Evolutionary conservation across 2,888 invertebrate genomes (phyloP), one percentile per base, ranked within the genome.

Genomic region (Napeogenes sylphis): DNA sequence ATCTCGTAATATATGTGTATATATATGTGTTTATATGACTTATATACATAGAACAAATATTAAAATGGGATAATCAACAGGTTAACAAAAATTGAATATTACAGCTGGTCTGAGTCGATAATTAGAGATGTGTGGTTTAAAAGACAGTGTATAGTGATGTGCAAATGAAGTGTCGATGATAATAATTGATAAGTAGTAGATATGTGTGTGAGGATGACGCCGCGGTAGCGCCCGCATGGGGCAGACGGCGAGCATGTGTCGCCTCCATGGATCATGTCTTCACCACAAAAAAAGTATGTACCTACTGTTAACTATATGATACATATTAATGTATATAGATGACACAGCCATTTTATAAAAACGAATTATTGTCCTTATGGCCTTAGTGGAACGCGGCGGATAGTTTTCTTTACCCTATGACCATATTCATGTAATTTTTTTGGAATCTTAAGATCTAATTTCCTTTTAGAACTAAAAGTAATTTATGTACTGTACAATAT

Each of bases 201-300:
- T n/a, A 60, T 73, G 75, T 75, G 77, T 76, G 68, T 66, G 71
- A 69, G 67, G 70, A 66, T 79, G 79, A 77, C 78, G 76, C 73
- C 77, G 76, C 82, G 87, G 87, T 87, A 90, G 89, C 88, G 87
- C 90, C 87, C 92, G 92, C 89, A 94, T 94, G 94, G 94, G 94
- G 93, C 94, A 94, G 91, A 92, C 94, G 90, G 93, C 94, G 93
- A 94, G 94, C 87, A 94, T 94, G 94, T 94, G 94, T 91, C 94
- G 94, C 92, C 93, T 94, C 87, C 93, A 94, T 91, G 94, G 94
- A 92, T 93, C 91, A 91, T 91, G 91, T 87, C 93, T 94, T 90
- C 93, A 93, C 84, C 94, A 94, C 90, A 94, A 94, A 92, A 94
- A 94, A 91, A 94, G 94, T 92, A 93, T 84, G 93, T 92, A 91